Conservation (phyloP, 2,888 invertebrate genomes). For the Eupelmus urozonus region DNA sequence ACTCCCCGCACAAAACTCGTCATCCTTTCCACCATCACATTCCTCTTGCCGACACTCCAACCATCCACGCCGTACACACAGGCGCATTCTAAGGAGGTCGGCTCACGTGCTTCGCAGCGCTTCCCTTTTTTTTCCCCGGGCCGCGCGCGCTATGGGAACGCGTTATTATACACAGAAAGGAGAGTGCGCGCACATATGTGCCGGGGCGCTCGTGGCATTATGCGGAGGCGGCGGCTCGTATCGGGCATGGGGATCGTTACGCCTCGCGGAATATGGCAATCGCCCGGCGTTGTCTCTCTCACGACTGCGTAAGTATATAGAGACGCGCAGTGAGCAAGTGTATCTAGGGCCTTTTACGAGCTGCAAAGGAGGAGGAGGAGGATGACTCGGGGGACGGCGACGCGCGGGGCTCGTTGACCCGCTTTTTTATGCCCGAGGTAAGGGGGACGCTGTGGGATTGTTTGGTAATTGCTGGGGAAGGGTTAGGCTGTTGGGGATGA, state of each 20-base stretch:
- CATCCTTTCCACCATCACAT: neutral
- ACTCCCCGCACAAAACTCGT: neutral
- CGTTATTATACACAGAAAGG: neutral
- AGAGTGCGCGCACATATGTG: constrained; percentile 13
- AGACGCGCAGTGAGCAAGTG: neutral
- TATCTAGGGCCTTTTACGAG: too few relatives aligned
- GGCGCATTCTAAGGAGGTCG: constrained; percentile 31
- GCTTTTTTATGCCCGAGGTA: neutral
- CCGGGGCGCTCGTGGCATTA: constrained; percentile 1
- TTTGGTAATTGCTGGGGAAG: too few relatives aligned
- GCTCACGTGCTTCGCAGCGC: too few relatives aligned
- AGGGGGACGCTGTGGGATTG: too few relatives aligned
- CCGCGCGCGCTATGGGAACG: constrained; percentile 13
- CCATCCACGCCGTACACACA: neutral
- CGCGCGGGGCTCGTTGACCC: constrained; percentile 9
- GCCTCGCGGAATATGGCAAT: constrained; percentile 46
- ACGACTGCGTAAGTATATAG: neutral
- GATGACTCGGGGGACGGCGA: neutral
- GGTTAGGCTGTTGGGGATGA: too few relatives aligned
- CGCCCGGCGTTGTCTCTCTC: constrained; percentile 23
- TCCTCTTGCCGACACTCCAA: neutral
- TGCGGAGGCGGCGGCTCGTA: neutral
- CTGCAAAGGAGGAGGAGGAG: too few relatives aligned
- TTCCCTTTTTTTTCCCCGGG: too few relatives aligned
- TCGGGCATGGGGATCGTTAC: constrained; percentile 46